Conservation (phyloP, 1,140 invertebrate genomes). For the Aphelinus certus region DNA sequence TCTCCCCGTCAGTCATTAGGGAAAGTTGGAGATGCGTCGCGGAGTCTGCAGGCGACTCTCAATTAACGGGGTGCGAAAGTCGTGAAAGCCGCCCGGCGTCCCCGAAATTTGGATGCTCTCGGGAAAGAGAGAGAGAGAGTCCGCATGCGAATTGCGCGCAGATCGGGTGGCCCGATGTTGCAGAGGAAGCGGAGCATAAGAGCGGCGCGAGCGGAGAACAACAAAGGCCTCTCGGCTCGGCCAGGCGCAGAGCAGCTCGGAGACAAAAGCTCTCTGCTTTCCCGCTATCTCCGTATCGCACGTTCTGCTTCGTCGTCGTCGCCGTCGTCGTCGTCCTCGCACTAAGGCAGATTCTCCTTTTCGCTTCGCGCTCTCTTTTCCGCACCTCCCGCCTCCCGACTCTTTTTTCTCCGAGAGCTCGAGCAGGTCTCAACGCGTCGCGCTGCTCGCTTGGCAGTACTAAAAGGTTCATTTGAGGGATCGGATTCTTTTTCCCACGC, state of each 20-base stretch:
- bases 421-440: slow-evolving; percentile 6
- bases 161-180: slow-evolving; percentile 21
- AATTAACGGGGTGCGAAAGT: slow-evolving; percentile 37
- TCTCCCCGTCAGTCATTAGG: slow-evolving; percentile 32
- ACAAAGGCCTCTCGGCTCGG: slow-evolving; percentile 31
- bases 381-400: neutral
- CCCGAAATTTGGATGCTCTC: slow-evolving; percentile 20
- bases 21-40: slow-evolving; percentile 18
- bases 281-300: slow-evolving; percentile 26
- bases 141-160: slow-evolving; percentile 26
- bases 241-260: neutral
- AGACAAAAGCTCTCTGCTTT: slow-evolving; percentile 37
- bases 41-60: slow-evolving; percentile 16
- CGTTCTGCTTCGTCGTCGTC: slow-evolving; percentile 22
- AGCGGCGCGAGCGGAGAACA: slow-evolving; percentile 15
- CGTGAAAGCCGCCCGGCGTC: slow-evolving; percentile 10
- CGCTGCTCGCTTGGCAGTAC: neutral
- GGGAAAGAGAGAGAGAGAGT: neutral
- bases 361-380: slow-evolving; percentile 8
- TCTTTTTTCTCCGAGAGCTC: slow-evolving; percentile 6
- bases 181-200: neutral
- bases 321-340: neutral
- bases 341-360: neutral
- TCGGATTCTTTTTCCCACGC: too few species aligned
- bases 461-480: too few species aligned